A percentile compares a stretch with the other conserved stretches of the same genome.
phyloP scores from a whole-genome alignment of 2,888 invertebrate species.

The Zonitis immaculata region DNA sequence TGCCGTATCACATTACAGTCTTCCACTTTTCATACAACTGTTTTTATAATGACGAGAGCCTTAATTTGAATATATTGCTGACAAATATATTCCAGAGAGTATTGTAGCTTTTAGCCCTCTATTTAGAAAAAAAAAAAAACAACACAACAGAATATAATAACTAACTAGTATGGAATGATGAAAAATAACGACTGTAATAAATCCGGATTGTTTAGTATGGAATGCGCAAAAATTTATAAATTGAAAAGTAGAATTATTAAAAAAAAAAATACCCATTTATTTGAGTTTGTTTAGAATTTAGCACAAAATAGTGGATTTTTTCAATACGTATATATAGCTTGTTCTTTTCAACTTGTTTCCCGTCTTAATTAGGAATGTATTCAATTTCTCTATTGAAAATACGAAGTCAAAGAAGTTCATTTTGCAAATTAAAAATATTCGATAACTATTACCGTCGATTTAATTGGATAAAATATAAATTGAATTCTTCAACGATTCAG shows the following conservation, averaged over 20 bases:
- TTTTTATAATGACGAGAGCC: neutral
- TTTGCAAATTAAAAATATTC: no score
- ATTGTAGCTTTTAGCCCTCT: neutral
- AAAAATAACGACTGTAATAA: neutral
- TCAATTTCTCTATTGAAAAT: neutral
- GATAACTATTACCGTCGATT: neutral
- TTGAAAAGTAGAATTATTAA: neutral
- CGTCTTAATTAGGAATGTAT: neutral
- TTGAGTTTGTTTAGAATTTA: no score
- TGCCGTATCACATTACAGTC: neutral
- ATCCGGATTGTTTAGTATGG: neutral
- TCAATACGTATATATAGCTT: no score
- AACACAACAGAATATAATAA: neutral
- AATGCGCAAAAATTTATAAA: neutral
- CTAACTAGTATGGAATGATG: neutral
- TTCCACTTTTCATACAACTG: neutral
- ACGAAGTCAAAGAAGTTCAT: neutral
- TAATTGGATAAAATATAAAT: neutral
- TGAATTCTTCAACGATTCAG: neutral
- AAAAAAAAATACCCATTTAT: no score
- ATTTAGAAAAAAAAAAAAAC: no score
- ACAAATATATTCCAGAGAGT: neutral
- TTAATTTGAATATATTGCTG: neutral
- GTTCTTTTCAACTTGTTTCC: no score
- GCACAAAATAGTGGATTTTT: no score